These are phyloP conservation scores for Uropsilus gracilis DNA, from an alignment of 2,113 vertebrate genomes.

Conservation along the genomic window DNA sequence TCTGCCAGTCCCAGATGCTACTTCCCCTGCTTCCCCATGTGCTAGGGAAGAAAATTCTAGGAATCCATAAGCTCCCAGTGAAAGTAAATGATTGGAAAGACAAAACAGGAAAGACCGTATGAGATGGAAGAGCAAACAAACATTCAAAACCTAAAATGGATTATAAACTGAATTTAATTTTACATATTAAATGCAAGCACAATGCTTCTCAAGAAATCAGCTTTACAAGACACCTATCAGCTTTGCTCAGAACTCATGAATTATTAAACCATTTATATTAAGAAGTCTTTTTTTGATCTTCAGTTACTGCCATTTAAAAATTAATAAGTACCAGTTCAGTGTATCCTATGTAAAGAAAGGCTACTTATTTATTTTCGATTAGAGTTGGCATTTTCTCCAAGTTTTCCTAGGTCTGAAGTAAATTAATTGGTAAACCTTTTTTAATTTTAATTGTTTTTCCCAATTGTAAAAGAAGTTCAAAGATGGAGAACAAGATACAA, in stretches of 20 bases:
- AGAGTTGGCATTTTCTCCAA: constrained; percentile 1
- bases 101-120: not conserved
- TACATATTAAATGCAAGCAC: constrained; percentile 34
- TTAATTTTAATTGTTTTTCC: constrained; percentile 46
- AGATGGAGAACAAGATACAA: not conserved
- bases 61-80: not conserved
- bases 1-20: not conserved
- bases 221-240: constrained; percentile 25
- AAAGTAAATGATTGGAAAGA: constrained; percentile 22
- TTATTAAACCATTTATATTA: constrained; percentile 25
- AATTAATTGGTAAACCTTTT: constrained; percentile 25
- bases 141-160: not conserved
- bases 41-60: constrained; percentile 9
- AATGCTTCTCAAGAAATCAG: constrained; percentile 15
- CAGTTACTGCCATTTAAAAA: not conserved
- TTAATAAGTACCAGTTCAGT: constrained; percentile 43
- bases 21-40: not conserved
- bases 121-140: constrained; percentile 16
- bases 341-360: constrained; percentile 15
- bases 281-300: not conserved
- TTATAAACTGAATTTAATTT: constrained; percentile 7
- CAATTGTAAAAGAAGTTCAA: not conserved
- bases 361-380: constrained; percentile 44
- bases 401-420: constrained; percentile 51
- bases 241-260: constrained; percentile 18